Evolutionary conservation across 1,140 invertebrate species (phyloP), one percentile per base, ranked within the genome.

Genomic region (Cydia pomonella): DNA sequence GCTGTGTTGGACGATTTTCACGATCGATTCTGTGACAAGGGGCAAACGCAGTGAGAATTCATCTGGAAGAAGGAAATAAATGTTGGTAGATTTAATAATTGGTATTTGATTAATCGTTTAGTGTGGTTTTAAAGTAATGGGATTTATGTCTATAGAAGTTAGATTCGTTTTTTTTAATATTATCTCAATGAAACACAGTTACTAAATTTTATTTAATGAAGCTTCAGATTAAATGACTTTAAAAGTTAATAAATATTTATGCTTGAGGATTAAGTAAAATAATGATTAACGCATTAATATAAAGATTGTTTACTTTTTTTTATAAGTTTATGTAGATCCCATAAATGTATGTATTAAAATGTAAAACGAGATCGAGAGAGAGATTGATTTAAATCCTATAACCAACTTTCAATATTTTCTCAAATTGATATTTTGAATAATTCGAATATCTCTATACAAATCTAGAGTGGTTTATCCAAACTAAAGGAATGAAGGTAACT

Each of bases 81-180:
- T 82, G 74, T 77, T 47, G 41, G 69, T 75, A 74, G 80, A 3
- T 79, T n/a, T 79, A 79, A 77, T 82, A 79, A 72, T 63, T 66
- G 27, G 10, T 74, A 38, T 47, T 71, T 84, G 75, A 84, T 82
- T 83, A 81, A 86, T 83, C 63, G 75, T 73, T 75, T 69, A 33
- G 53, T 23, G 64, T 76, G 7, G 63, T 29, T 21, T 69, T 69
- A 38, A 69, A 69, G 29, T 38, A n/a, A n/a, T 38, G 3, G 21
- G 23, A 21, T 53, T 53, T 59, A 59, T 23, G 21, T 59, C 9
- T 23, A 23, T 21, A 1, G 21, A 23, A 23, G 21, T 59, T 59
- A 12, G 0, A 21, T 53, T 53, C 0, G 7, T n/a, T 16, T 53
- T 53, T 53, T 18, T 16, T 9, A 38, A 38, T 9, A 38, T 38